These are phyloP conservation scores for Bathynomus jamesi DNA, from an alignment of 1,140 invertebrate genomes.

Conservation along the genomic window DNA sequence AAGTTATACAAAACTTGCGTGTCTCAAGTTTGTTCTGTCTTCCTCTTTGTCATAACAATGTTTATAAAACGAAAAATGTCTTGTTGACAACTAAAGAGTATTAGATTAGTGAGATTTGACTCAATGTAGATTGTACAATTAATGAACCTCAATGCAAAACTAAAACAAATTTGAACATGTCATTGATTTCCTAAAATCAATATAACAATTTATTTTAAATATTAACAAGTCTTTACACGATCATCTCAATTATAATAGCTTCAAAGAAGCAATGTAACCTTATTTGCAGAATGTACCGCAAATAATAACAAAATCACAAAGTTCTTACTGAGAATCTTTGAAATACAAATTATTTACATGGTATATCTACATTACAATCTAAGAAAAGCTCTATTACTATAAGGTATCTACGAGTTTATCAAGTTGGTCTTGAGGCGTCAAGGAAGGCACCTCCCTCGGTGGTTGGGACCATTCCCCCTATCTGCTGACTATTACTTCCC, in stretches of 20 bases:
- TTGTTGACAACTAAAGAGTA: not conserved
- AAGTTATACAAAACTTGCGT: no score
- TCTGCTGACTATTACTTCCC: conserved; percentile 39
- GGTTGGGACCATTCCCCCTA: conserved; percentile 34
- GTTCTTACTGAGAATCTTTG: conserved; percentile 25
- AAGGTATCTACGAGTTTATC: conserved; percentile 89
- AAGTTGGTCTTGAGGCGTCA: conserved; percentile 84
- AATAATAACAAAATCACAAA: conserved; percentile 37
- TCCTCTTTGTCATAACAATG: no score
- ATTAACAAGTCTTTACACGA: conserved; percentile 28
- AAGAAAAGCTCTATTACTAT: conserved; percentile 44
- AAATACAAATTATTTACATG: conserved; percentile 30
- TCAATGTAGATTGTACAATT: not conserved
- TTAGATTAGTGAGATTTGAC: not conserved
- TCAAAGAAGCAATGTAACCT: conserved; percentile 34
- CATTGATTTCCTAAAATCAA: conserved; percentile 20
- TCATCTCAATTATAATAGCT: conserved; percentile 27
- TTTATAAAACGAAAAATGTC: no score
- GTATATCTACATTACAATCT: conserved; percentile 27
- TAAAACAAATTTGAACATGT: not conserved
- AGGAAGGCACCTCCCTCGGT: conserved; percentile 53
- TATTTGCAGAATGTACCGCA: conserved; percentile 37
- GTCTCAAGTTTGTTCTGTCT: no score
- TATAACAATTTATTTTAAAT: conserved; percentile 28
- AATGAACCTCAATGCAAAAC: not conserved